Evolutionary conservation across 1,140 invertebrate genomes (phyloP).

Genomic region (Scaptomyza pallida): DNA sequence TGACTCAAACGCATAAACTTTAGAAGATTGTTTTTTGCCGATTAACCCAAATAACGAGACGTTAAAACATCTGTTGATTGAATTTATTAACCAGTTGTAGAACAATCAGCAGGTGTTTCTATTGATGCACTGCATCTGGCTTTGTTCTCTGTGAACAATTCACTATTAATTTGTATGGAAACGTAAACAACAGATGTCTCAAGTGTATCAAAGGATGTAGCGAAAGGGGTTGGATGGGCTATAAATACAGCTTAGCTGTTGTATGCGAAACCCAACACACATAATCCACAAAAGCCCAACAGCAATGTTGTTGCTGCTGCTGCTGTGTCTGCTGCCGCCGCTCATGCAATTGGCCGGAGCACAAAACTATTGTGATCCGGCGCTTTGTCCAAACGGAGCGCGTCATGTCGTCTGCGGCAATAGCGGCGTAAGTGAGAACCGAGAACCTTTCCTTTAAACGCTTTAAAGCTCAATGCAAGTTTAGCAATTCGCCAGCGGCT

Average conservation of each 20-base stretch:
- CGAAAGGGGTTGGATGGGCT: neutral
- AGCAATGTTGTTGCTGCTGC: neutral
- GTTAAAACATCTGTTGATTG: neutral
- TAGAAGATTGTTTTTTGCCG: no score
- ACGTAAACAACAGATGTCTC: conserved; percentile 27
- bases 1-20: no score
- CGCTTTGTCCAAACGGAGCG: conserved; percentile 45
- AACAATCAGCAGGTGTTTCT: conserved; percentile 26
- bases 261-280: neutral
- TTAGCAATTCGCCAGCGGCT: conserved; percentile 64
- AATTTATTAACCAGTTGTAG: neutral
- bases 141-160: conserved; percentile 7
- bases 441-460: neutral
- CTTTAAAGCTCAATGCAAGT: no score
- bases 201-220: neutral
- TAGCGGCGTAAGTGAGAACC: conserved; percentile 60
- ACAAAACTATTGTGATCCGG: conserved; percentile 69
- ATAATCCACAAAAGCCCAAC: neutral
- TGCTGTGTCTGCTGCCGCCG: neutral
- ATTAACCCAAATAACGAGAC: no score
- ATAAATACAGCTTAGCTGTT: conserved; percentile 24
- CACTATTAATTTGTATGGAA: conserved; percentile 24
- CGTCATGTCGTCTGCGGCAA: conserved; percentile 63
- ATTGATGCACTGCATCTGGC: neutral
- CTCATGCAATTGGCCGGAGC: neutral